Percentiles rank a stretch among this genome's conserved stretches.
Conservation (phyloP, 2,113 vertebrate species). For the Colaptes auratus region DNA sequence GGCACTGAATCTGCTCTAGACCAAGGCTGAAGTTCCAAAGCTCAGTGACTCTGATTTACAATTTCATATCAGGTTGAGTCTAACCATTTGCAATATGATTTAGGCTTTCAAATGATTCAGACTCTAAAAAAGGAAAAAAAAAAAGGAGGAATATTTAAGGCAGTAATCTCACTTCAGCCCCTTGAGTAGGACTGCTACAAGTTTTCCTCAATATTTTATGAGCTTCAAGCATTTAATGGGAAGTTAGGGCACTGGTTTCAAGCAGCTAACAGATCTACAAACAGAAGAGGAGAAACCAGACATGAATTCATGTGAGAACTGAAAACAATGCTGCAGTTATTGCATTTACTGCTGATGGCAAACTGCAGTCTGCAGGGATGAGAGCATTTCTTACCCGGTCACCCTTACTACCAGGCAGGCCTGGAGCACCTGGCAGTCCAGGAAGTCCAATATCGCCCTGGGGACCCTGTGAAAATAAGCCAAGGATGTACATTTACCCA, state of each 20-base stretch:
- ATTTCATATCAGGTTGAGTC: not conserved
- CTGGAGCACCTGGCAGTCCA: constrained; percentile 90
- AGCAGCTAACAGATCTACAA: not conserved
- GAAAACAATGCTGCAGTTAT: not conserved
- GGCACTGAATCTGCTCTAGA: not conserved
- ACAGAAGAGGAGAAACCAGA: not conserved
- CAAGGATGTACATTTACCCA: not conserved
- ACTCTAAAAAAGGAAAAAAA: rapidly evolving
- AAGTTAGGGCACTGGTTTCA: not conserved
- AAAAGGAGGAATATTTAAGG: not conserved
- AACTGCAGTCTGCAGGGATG: not conserved
- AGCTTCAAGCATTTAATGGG: not conserved
- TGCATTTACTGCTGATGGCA: not conserved
- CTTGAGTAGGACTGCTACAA: not conserved
- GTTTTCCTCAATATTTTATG: not conserved
- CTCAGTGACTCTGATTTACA: not conserved
- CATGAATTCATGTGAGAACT: not conserved
- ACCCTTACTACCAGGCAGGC: constrained; percentile 88
- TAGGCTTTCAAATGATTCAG: not conserved
- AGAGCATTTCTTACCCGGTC: constrained; percentile 85
- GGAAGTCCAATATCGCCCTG: constrained; percentile 89
- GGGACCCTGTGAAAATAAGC: constrained; percentile 83
- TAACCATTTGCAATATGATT: not conserved
- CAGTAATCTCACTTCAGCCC: not conserved
- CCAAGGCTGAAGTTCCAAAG: not conserved